Base-by-base conservation (phyloP, 2,888 invertebrate genomes). In the Pyrochroa serraticornis region DNA sequence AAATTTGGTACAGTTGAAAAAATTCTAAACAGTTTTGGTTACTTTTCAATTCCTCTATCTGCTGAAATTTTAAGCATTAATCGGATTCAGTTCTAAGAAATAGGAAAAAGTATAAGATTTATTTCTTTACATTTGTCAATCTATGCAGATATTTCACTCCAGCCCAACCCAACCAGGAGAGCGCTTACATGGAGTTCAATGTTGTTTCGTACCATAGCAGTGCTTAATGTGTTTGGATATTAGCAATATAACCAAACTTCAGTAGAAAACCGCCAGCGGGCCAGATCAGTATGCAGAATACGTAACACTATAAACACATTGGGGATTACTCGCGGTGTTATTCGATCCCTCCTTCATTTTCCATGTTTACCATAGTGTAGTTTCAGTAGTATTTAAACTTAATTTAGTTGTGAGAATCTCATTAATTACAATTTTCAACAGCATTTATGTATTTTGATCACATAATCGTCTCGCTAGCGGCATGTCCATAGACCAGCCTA, bases 191-290 rank as follows among this genome's bases (percentile, higher is more conserved):
- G 2, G 22, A 22, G 22, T 22, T 5, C 22, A 22, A 22, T 22
- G 5, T 5, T 22, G 22, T 5, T 22, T 22, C 22, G 22, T 22
- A 22, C 22, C 22, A 5, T 22, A 22, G 22, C 22, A 5, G 22
- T 22, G 22, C 22, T 22, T 22, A 22, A 22, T 22, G 22, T 22
- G 22, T 22, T 22, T 22, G 22, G 3, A 22, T 22, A 22, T 22
- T 22, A 22, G 22, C 22, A 22, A 22, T 22, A 22, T 22, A 22
- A 22, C 22, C 22, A 39, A 48, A 33, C 30, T 37, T 48, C 38
- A 48, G 33, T 32, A 1, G 43, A 48, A 30, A 59, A 59, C 41
- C 47, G 59, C 59, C 49, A 22, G 10, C 31, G 45, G 58, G 34
- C 51, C 32, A 42, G 46, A 58, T 52, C 33, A 52, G 33, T 13